A percentile compares a stretch with the other conserved stretches of the same genome.
These are phyloP conservation scores for Charaxes varanes DNA, from an alignment of 1,140 invertebrate species.

Conservation along the genomic window DNA sequence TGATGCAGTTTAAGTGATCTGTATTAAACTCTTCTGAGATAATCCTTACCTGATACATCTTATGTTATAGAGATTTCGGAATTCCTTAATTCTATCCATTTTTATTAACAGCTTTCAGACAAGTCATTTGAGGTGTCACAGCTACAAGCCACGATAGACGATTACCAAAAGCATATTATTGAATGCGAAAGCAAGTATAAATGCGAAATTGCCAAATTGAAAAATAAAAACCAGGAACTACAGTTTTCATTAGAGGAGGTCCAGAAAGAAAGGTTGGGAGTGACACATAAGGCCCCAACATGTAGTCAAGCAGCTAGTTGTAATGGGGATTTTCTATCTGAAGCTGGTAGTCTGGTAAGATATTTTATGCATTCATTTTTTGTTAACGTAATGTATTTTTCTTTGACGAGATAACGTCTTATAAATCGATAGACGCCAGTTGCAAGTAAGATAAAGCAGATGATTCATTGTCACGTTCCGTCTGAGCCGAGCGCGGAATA, in stretches of 20 bases:
- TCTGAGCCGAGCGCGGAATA: too few species aligned
- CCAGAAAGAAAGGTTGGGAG: constrained; percentile 52
- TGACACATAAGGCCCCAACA: constrained; percentile 41
- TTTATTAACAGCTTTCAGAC: constrained; percentile 77
- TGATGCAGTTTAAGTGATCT: too few species aligned
- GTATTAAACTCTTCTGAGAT: too few species aligned
- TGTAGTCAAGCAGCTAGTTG: constrained; percentile 56
- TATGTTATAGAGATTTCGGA: too few species aligned
- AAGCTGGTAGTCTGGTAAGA: constrained; percentile 67
- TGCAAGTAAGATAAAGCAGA: too few species aligned
- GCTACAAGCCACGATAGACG: constrained; percentile 78
- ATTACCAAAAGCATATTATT: constrained; percentile 79
- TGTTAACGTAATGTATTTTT: too few species aligned
- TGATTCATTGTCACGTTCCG: too few species aligned
- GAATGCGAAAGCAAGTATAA: constrained; percentile 75
- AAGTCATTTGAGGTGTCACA: constrained; percentile 83
- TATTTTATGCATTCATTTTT: constrained; percentile 11
- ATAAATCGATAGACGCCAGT: too few species aligned
- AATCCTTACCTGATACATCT: too few species aligned
- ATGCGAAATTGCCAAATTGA: constrained; percentile 71
- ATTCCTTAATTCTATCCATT: background rate
- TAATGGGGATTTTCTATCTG: constrained; percentile 69
- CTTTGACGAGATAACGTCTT: too few species aligned
- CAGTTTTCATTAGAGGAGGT: constrained; percentile 67
- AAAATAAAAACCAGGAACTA: constrained; percentile 71